Evolutionary conservation across 1,140 invertebrate species (phyloP).

Genomic region (Rhopalosiphum padi): DNA sequence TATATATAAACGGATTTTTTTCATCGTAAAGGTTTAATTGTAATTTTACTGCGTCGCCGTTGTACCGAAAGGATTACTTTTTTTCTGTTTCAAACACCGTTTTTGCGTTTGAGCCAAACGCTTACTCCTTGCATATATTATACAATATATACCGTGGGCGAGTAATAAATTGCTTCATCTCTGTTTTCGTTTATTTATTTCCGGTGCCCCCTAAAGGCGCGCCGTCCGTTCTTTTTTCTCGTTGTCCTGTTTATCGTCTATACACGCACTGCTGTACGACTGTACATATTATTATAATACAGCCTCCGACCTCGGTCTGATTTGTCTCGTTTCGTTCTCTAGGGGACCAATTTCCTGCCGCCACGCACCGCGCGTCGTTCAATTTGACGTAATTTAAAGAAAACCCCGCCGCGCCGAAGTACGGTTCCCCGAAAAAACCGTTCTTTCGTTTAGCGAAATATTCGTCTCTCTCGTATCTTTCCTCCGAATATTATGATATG

Average conservation of each 20-base stretch:
- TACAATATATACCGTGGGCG: background rate
- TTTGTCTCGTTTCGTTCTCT: constrained; percentile 11
- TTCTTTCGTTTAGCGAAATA: constrained; percentile 21
- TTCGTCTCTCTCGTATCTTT: background rate
- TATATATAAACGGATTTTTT: background rate
- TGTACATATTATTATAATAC: background rate
- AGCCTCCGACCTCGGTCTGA: background rate
- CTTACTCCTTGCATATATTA: background rate
- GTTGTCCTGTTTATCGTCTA: background rate
- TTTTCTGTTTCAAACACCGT: background rate
- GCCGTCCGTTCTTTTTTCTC: background rate
- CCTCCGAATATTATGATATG: background rate
- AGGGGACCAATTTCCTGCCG: background rate
- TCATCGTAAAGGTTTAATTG: background rate
- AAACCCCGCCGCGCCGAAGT: background rate
- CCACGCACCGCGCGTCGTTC: background rate
- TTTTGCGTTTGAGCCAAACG: constrained; percentile 3
- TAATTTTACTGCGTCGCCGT: background rate
- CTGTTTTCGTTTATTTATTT: constrained; percentile 4
- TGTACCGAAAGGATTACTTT: background rate
- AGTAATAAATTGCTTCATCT: constrained; percentile 12
- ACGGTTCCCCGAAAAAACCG: background rate
- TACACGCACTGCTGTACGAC: background rate
- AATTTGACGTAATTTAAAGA: background rate
- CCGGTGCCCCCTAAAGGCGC: background rate